A percentile compares a stretch with the other conserved stretches of the same genome.
These are phyloP conservation scores for Emys orbicularis DNA, from an alignment of 2,797 vertebrate genomes.

Conservation along the genomic window DNA sequence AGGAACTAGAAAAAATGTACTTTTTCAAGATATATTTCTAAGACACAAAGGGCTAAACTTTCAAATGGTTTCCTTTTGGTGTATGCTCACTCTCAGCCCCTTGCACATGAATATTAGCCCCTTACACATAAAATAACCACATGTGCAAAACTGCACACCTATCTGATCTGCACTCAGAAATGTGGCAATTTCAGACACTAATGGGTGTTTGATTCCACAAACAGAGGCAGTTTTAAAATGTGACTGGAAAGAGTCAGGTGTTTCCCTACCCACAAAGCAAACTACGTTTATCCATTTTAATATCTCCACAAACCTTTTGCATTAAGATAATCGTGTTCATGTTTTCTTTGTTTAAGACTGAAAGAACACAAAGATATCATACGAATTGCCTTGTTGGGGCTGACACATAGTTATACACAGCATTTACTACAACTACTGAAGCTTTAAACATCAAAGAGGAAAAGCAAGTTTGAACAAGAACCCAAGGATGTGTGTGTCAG, in stretches of 20 bases:
- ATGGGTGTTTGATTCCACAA: background rate
- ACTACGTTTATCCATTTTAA: background rate
- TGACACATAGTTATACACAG: background rate
- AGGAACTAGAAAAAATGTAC: background rate
- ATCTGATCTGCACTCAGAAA: background rate
- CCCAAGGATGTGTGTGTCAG: background rate
- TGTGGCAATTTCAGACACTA: background rate
- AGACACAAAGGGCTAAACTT: background rate
- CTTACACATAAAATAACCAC: background rate
- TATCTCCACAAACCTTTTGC: background rate
- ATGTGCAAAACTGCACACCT: background rate
- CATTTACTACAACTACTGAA: background rate
- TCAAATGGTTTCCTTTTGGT: background rate
- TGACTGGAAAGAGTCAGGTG: background rate
- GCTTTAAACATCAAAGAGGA: background rate
- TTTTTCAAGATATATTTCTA: background rate
- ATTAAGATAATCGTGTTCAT: slow-evolving; percentile 14
- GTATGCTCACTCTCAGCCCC: background rate
- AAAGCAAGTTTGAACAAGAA: background rate
- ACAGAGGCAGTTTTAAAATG: background rate
- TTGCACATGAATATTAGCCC: background rate
- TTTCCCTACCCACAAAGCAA: accelerated
- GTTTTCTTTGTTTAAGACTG: background rate
- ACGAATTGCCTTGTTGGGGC: slow-evolving; percentile 13
- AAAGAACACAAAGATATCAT: background rate